Percentiles rank a stretch among this genome's conserved stretches.
Evolutionary conservation across 37 sponge, comb jelly and placozoan genomes (phyloP).

Genomic region (Tethya wilhelma): DNA sequence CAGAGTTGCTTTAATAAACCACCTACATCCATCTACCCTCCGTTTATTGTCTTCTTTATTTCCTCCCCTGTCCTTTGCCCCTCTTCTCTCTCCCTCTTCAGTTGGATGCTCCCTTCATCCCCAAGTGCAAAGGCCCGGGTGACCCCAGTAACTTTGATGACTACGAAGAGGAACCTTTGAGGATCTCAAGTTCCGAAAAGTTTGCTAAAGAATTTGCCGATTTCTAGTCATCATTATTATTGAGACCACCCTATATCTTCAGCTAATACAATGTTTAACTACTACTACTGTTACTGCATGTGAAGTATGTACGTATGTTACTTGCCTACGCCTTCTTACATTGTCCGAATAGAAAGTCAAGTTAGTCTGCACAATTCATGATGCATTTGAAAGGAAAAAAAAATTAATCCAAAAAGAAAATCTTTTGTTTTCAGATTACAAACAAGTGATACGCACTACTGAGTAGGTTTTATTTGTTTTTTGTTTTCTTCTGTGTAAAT

Average conservation of each 20-base stretch:
- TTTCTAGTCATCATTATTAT: conserved; percentile 66
- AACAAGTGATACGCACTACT: too few relatives aligned
- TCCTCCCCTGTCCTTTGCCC: not conserved
- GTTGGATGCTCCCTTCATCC: conserved; percentile 98
- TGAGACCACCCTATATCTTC: not conserved
- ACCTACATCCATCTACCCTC: not conserved
- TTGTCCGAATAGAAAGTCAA: too few relatives aligned
- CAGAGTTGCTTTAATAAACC: too few relatives aligned
- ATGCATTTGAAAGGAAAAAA: too few relatives aligned
- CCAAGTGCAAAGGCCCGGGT: conserved; percentile 94
- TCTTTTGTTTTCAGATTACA: too few relatives aligned
- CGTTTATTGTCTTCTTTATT: not conserved
- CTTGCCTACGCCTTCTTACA: not conserved
- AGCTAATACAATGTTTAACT: not conserved
- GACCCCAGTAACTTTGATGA: conserved; percentile 99
- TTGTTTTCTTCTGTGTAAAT: too few relatives aligned
- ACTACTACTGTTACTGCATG: not conserved
- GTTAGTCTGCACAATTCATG: too few relatives aligned
- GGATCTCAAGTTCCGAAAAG: conserved; percentile 88
- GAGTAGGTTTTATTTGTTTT: too few relatives aligned
- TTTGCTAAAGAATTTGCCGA: conserved; percentile 94
- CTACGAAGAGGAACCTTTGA: conserved; percentile 94
- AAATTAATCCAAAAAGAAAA: too few relatives aligned
- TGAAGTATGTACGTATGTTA: not conserved
- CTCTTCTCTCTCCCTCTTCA: conserved; percentile 27